Base-by-base conservation (phyloP, 2,797 vertebrate genomes). In the Aselliscus stoliczkanus region DNA sequence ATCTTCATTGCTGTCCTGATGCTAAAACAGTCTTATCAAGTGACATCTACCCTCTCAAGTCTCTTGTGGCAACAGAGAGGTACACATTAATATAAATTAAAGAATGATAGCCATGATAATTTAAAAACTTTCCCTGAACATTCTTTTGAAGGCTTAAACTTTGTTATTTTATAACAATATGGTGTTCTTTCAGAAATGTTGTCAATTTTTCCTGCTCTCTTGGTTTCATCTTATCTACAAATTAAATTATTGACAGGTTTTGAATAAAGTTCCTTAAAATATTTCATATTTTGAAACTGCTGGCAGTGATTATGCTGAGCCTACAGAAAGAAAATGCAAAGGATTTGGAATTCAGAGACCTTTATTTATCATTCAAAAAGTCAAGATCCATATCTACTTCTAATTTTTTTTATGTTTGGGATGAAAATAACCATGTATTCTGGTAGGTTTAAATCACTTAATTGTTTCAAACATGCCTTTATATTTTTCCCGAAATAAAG, bases 211-310 rank as follows among this genome's bases (percentile, higher is more conserved):
- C 29, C 25, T 77, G 7, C n/a, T 90, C 25, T 89, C 29, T 58
- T 82, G 39, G 15, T 96, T 91, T 42, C 9, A 39, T 37, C 42
- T 92, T 79, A 90, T 62, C 17, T 94, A 58, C 27, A 94, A 50
- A 84, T 96, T 82, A 92, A 94, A 75, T 84, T 91, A 93, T 89
- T 89, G 88, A 90, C 80, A 95, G 42, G 2, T 47, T 89, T 88
- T 84, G 1, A 47, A 52, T 89, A 58, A 87, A 90, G 34, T 64
- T 85, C 64, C 72, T 85, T 82, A 65, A 72, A 84, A 47, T 67
- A 88, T 47, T 81, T 69, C 21, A 42, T 65, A 52, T 86, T 95
- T 80, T 94, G 25, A 69, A 44, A 88, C 20, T 69, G 34, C 69
- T 90, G 64, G 15, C n/a, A 77, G 31, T 77, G 65, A 85, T 77